Base-by-base conservation (phyloP, 2,113 vertebrate species). In the Sprattus sprattus region DNA sequence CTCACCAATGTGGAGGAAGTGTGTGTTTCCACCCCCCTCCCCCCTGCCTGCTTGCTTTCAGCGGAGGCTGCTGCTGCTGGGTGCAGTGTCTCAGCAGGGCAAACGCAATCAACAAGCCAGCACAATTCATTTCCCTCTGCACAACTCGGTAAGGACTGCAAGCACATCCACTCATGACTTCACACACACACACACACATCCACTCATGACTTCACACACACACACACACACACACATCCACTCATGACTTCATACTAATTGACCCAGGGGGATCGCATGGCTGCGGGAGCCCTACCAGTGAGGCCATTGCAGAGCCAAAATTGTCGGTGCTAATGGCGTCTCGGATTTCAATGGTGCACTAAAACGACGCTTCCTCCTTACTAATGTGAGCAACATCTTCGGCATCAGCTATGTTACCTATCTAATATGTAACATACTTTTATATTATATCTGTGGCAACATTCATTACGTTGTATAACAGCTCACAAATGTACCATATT, bases 111-210 rank as follows among this genome's bases (percentile, higher is more conserved):
- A 84, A 80, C 25, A 9, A 60, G 45, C 81, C 52, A 18, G 64
- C 25, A 44, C 67, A 84, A 82, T 89, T 86, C 57, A 87, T 85
- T 86, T 45, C 82, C 86, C 84, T 64, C 86, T 64, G 80, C 67
- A 54, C 57, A 45, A 81, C 50, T 67, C 45, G 3, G 85, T 81
- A 45, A 81, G 52, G 44, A n/a, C 22, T 60, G 39, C 78, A 78
- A 45, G 84, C 80, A 39, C 47, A 25, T n/a, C 80, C 9, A 25
- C 83, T 39, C 60, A 39, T 16, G 85, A 82, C 75, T 47, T 44
- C 81, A 84, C 71, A 11, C 54, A n/a, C n/a, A n/a, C n/a, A n/a
- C n/a, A n/a, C n/a, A n/a, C n/a, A n/a, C n/a, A n/a, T n/a, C n/a
- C n/a, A n/a, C n/a, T n/a, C 60, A 39, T 16, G 85, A 82, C 75